These are phyloP conservation scores for Phrixothrix hirtus DNA, from an alignment of 2,888 invertebrate genomes.

Conservation along the genomic window DNA sequence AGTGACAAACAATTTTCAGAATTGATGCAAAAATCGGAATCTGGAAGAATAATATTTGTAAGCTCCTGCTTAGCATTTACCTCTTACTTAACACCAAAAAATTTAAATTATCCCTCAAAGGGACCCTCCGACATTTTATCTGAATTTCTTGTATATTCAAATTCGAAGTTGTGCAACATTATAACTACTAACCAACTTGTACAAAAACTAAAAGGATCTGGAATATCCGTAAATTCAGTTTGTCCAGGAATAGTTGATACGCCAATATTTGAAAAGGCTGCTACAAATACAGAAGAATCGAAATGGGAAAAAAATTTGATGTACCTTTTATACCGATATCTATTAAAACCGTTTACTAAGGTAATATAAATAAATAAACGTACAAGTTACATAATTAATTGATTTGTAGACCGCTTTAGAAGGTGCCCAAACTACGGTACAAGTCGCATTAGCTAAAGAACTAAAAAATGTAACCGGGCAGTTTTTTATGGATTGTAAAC, in stretches of 20 bases:
- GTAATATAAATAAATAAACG: not conserved
- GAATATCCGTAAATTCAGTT: slow-evolving; percentile 50
- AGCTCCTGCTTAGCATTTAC: slow-evolving; percentile 36
- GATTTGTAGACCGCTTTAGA: not conserved
- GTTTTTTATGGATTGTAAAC: not conserved
- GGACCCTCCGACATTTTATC: not conserved
- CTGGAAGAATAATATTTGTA: slow-evolving; percentile 42
- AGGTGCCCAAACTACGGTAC: not conserved
- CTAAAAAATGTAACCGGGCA: not conserved
- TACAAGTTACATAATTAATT: not conserved
- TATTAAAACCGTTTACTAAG: not conserved
- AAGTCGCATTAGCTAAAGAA: not conserved
- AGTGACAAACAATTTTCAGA: slow-evolving; percentile 50
- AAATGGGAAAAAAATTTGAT: not conserved
- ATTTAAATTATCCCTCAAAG: slow-evolving; percentile 26
- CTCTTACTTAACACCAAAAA: slow-evolving; percentile 27
- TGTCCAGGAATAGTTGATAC: slow-evolving; percentile 51
- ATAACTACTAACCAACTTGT: slow-evolving; percentile 51
- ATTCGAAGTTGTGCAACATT: slow-evolving; percentile 50
- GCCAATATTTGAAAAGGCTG: slow-evolving; percentile 3
- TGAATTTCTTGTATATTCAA: slow-evolving; percentile 37
- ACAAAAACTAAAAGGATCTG: slow-evolving; percentile 42
- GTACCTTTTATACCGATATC: not conserved
- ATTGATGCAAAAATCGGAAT: slow-evolving; percentile 53
- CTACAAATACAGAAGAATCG: not conserved